Evolutionary conservation across 2,888 invertebrate genomes (phyloP).

Genomic region (Melikaiella ostensackeni): DNA sequence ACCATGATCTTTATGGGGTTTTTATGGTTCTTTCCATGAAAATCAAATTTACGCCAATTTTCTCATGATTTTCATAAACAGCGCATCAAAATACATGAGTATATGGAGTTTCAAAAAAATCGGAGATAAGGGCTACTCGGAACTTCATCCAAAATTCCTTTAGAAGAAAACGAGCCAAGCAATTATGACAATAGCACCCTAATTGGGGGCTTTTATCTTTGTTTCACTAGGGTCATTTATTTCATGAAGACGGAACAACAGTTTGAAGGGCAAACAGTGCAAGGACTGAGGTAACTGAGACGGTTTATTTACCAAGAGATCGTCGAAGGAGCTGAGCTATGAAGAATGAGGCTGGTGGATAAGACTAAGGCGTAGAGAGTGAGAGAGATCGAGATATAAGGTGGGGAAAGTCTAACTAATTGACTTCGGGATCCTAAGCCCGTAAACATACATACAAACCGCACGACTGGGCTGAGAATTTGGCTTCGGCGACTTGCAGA

Average conservation of each 20-base stretch:
- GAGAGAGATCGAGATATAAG: not conserved
- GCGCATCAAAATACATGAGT: too few species aligned
- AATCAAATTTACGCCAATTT: too few species aligned
- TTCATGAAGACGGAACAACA: not conserved
- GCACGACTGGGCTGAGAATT: slow-evolving; percentile 44
- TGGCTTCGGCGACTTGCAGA: slow-evolving; percentile 1
- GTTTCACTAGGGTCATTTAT: not conserved
- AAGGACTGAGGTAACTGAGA: not conserved
- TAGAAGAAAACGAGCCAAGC: not conserved
- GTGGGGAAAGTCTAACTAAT: slow-evolving; percentile 23
- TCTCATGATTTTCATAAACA: too few species aligned
- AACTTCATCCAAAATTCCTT: too few species aligned
- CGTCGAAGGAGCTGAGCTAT: not conserved
- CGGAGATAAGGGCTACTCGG: too few species aligned
- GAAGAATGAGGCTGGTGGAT: not conserved
- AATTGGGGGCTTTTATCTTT: not conserved
- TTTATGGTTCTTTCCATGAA: too few species aligned
- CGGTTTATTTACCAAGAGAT: slow-evolving; percentile 15
- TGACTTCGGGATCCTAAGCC: slow-evolving; percentile 28
- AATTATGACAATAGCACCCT: not conserved
- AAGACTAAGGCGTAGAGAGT: not conserved
- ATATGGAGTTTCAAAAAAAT: too few species aligned
- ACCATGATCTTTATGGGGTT: too few species aligned
- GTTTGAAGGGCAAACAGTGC: slow-evolving; percentile 7
- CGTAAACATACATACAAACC: slow-evolving; percentile 45